phyloP scores from a whole-genome alignment of 2,113 vertebrate species.

The Sinocyclocheilus anshuiensis region DNA sequence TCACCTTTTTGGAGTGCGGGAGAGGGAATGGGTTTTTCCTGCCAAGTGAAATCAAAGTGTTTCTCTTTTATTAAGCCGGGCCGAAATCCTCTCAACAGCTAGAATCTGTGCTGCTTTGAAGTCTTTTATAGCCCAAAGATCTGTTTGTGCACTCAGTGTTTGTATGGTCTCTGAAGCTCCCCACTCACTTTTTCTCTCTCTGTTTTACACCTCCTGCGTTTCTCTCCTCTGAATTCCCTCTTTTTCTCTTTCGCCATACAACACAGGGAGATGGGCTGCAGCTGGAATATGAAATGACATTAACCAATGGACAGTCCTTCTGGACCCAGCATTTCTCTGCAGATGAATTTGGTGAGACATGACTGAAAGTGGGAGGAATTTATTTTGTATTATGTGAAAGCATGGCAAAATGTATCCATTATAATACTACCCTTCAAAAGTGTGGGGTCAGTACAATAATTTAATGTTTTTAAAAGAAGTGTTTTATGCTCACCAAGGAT shows the following conservation, averaged over 20 bases:
- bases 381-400: conserved; percentile 4
- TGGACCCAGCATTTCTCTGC: conserved; percentile 93
- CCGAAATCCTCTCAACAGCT: conserved; percentile 61
- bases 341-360: conserved; percentile 86
- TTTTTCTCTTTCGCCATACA: conserved; percentile 5
- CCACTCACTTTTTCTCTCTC: not conserved
- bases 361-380: not conserved
- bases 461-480: not conserved
- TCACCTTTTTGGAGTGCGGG: conserved; percentile 67
- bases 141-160: conserved; percentile 67
- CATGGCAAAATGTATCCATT: not conserved
- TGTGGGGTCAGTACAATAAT: not conserved
- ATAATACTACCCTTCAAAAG: not conserved
- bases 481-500: not conserved
- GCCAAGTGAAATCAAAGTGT: conserved; percentile 73
- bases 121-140: conserved; percentile 70
- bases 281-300: conserved; percentile 91
- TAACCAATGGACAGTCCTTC: conserved; percentile 91
- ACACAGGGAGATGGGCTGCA: conserved; percentile 84
- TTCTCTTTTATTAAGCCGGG: conserved; percentile 51
- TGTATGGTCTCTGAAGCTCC: conserved; percentile 18
- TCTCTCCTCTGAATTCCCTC: not conserved
- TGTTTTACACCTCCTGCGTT: conserved; percentile 3
- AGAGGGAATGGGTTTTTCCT: conserved; percentile 65
- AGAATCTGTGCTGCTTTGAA: conserved; percentile 71